Evolutionary conservation across 2,113 vertebrate species (phyloP).

Genomic region (Ageneiosus marmoratus): DNA sequence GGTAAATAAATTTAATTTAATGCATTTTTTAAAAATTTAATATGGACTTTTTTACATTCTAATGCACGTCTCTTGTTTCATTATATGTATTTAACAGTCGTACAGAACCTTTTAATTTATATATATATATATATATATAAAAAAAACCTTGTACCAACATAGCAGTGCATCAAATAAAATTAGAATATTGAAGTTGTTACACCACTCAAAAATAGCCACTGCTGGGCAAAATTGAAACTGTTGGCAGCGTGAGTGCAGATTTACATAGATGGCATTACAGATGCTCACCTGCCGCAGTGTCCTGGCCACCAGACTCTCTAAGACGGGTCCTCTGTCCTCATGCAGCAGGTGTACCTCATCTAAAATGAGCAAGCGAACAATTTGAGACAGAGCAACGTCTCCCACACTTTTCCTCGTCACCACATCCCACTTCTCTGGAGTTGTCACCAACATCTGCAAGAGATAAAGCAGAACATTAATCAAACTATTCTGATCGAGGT

Average conservation of each 20-base stretch:
- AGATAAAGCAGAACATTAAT: background rate
- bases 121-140: background rate
- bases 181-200: background rate
- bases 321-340: conserved; percentile 93
- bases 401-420: conserved; percentile 98
- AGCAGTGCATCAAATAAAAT: background rate
- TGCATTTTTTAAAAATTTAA: too few species aligned
- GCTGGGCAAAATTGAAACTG: background rate
- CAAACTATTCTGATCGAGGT: background rate
- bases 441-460: conserved; percentile 93
- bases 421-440: conserved; percentile 98
- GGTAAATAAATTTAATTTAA: too few species aligned
- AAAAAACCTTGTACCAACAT: background rate
- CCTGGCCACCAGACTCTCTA: conserved; percentile 96
- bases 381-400: conserved; percentile 91
- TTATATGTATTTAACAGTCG: too few species aligned
- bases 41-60: too few species aligned
- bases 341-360: conserved; percentile 97
- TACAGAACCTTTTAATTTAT: background rate
- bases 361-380: conserved; percentile 91
- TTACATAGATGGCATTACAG: background rate
- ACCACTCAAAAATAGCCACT: background rate
- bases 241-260: background rate
- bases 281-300: conserved; percentile 90
- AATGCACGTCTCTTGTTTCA: too few species aligned